Conservation (phyloP, 1,140 invertebrate genomes). For the Calliopsis andreniformis region DNA sequence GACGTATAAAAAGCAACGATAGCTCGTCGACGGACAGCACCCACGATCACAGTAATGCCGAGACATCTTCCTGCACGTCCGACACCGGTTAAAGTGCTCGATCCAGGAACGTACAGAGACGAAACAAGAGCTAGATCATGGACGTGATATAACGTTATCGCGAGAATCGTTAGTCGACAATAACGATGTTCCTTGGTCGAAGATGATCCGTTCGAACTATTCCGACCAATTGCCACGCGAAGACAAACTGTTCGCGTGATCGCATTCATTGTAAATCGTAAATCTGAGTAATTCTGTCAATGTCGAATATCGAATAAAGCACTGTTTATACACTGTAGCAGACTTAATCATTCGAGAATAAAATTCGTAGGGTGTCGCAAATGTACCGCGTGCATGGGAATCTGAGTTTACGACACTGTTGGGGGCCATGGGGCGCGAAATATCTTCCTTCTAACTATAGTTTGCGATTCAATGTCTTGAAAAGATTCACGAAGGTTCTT, state of each 20-base stretch:
- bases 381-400: too few species aligned
- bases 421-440: too few species aligned
- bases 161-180: constrained; percentile 28
- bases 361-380: background rate
- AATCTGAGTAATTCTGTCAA: constrained; percentile 50
- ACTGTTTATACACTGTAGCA: constrained; percentile 56
- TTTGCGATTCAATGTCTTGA: too few species aligned
- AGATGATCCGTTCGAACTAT: background rate
- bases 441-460: too few species aligned
- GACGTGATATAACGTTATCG: background rate
- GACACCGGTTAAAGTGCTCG: constrained; percentile 76
- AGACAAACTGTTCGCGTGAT: background rate
- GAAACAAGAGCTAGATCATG: constrained; percentile 1
- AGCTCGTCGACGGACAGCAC: constrained; percentile 82
- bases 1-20: constrained; percentile 79
- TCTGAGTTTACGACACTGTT: too few species aligned
- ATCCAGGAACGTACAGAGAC: constrained; percentile 5
- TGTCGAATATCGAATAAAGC: constrained; percentile 57
- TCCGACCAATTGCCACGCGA: background rate
- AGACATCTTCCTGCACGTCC: constrained; percentile 80
- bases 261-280: constrained; percentile 46
- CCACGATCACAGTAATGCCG: constrained; percentile 81
- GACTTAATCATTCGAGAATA: constrained; percentile 53
- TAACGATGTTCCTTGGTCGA: constrained; percentile 10
- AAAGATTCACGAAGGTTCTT: too few species aligned